Evolutionary conservation across 2,888 invertebrate species (phyloP), one percentile per base, ranked within the genome.

Genomic region (Boloria selene): DNA sequence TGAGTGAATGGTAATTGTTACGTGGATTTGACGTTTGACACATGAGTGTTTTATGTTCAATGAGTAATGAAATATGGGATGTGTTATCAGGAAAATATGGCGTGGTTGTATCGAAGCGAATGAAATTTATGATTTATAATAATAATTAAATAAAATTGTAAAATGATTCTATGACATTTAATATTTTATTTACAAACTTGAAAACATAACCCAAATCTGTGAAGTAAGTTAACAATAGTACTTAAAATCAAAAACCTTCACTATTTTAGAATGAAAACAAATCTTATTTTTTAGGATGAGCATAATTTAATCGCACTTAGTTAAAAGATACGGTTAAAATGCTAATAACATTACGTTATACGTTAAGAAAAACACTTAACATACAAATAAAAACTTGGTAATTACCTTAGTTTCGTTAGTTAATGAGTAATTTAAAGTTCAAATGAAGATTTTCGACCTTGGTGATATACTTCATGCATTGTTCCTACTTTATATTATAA

Each of bases 1-100:
- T 61, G 60, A 59, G 17, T 49, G 59, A 61, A 54, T 54, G 47
- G 38, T 47, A 54, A 62, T 52, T 51, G 52, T 59, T 64, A 59
- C 51, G 18, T 61, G 60, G 47, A 61, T 18, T 17, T 49, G 49
- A 59, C 59, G 59, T 38, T 49, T 59, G 59, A 49, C 49, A 17
- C 38, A 31, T 14, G 14, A 59, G 49, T 59, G 38, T 49, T 59
- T 49, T 59, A 59, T 59, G 59, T 47, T 31, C 31, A 31, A 59
- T 59, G 56, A 56, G 45, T 56, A 45, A 56, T 56, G 56, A 56
- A 45, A 56, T 56, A 56, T 56, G 18, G 44, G n/a, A 42, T 55
- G 44, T 18, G 44, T 56, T 56, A 45, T 45, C n/a, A 56, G 22
- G 42, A 18, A 16, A 44, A 22, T 51, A 3, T 53, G 52, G 13